A percentile compares a stretch with the other conserved stretches of the same genome.
Conservation (phyloP, 30 jellyfish, hydroid and myxozoan genomes). For the Aurelia aurita region DNA sequence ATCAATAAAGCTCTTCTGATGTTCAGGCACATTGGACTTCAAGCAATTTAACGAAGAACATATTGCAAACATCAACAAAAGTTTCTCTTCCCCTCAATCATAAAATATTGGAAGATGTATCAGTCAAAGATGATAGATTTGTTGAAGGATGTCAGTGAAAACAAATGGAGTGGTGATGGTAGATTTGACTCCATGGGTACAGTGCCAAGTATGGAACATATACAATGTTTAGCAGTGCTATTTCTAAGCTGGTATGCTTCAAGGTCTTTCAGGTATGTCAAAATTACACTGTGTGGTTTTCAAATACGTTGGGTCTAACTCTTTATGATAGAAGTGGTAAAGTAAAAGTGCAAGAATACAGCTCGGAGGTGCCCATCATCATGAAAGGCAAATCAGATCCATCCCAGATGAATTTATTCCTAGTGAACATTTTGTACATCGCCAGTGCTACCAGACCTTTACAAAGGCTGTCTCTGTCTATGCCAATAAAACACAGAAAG, state of each 20-base stretch:
- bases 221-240: conserved; percentile 7
- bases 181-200: conserved; percentile 22
- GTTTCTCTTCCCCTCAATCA: no score
- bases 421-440: conserved; percentile 24
- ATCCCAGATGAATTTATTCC: conserved; percentile 22
- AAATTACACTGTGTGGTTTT: no score
- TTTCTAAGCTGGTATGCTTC: neutral
- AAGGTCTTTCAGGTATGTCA: no score
- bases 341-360: conserved; percentile 10
- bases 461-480: conserved; percentile 27
- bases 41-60: neutral
- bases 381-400: conserved; percentile 28
- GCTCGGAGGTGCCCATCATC: conserved; percentile 20
- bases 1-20: conserved; percentile 20
- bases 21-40: conserved; percentile 39
- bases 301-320: no score
- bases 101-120: neutral
- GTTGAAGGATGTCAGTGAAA: neutral
- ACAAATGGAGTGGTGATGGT: conserved; percentile 26
- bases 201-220: conserved; percentile 13
- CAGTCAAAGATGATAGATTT: neutral
- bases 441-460: conserved; percentile 41
- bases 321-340: neutral
- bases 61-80: neutral
- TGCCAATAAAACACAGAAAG: neutral